phyloP scores from a whole-genome alignment of 2,113 vertebrate species.

The Oreochromis tanganicae region DNA sequence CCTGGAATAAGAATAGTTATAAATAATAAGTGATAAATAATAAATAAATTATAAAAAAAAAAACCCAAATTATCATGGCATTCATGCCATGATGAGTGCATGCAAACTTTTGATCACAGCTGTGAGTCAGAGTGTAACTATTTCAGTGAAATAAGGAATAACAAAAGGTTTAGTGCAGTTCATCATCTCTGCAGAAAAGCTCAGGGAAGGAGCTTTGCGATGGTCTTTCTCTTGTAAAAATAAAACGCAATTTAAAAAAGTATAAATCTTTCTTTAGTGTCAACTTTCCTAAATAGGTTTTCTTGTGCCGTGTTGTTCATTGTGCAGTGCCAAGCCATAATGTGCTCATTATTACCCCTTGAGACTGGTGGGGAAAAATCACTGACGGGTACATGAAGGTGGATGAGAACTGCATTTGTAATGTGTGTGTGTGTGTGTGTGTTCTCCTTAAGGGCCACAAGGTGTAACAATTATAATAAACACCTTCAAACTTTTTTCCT shows the following conservation, averaged over 20 bases:
- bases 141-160: background rate
- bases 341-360: background rate
- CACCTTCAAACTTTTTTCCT: background rate
- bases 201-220: background rate
- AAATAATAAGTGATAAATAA: background rate
- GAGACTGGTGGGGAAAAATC: background rate
- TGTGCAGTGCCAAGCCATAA: background rate
- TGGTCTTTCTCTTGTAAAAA: background rate
- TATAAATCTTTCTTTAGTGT: background rate
- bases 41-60: background rate
- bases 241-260: background rate
- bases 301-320: background rate
- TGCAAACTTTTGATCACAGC: background rate
- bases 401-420: background rate
- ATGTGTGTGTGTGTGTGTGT: background rate
- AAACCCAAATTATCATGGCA: accelerated
- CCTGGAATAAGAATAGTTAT: background rate
- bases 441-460: background rate
- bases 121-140: background rate
- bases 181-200: accelerated
- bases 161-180: background rate
- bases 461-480: background rate
- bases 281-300: background rate
- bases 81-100: background rate
- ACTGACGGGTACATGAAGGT: background rate